Evolutionary conservation across 2,888 invertebrate genomes (phyloP).

Genomic region (Elysia crispata): DNA sequence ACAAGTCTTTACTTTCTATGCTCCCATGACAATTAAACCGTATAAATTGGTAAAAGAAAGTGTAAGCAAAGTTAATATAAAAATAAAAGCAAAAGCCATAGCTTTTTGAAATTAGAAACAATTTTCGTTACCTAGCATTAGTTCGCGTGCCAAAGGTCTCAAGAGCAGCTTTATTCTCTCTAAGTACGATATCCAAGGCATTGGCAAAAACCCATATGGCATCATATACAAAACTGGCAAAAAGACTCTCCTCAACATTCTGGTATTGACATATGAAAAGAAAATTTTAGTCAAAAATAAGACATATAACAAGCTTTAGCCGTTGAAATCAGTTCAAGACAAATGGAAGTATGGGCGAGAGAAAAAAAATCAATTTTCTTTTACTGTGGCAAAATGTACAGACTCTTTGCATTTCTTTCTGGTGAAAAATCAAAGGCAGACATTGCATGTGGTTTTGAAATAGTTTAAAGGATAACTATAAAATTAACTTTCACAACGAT

Average conservation of each 20-base stretch:
- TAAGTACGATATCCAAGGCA: conserved; percentile 83
- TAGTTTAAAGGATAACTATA: no score
- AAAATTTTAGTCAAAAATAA: not conserved
- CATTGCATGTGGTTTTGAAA: no score
- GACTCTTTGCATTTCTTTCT: no score
- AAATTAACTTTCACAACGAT: no score
- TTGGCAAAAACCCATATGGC: conserved; percentile 89
- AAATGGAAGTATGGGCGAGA: not conserved
- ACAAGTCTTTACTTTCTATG: no score
- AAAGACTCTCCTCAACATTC: conserved; percentile 80
- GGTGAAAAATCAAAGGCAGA: no score
- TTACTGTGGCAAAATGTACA: no score
- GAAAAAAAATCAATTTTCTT: not conserved
- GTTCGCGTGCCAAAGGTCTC: conserved; percentile 66
- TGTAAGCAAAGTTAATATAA: not conserved
- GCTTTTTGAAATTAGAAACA: no score
- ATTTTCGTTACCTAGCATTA: conserved; percentile 68
- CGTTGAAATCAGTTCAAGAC: no score
- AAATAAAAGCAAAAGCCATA: not conserved
- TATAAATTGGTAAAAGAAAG: not conserved
- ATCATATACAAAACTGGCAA: conserved; percentile 88
- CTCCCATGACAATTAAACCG: not conserved
- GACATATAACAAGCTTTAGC: not conserved
- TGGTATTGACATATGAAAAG: not conserved
- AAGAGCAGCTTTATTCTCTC: conserved; percentile 79